phyloP scores from a whole-genome alignment of 1,140 invertebrate genomes.

The Pristionchus pacificus region DNA sequence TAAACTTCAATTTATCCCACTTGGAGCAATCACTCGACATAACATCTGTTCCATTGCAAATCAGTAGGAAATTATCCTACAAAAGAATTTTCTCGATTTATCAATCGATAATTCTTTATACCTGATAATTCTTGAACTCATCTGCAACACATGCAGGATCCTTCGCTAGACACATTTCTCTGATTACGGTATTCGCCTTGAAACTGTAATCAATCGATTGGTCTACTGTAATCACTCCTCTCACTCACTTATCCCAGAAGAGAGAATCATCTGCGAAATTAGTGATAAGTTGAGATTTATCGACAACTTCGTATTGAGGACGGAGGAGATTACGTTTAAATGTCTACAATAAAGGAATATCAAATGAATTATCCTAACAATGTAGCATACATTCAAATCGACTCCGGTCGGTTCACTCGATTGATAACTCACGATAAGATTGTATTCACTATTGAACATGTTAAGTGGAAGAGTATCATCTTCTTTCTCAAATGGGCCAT shows the following conservation, averaged over 20 bases:
- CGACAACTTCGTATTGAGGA: neutral
- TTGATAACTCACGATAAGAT: neutral
- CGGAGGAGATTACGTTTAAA: neutral
- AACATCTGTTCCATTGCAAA: conserved; percentile 9
- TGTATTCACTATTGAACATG: neutral
- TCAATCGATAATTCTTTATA: neutral
- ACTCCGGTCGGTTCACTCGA: neutral
- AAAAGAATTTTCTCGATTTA: neutral
- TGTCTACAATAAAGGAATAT: neutral
- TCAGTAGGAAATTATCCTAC: conserved; percentile 11
- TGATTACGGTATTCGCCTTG: neutral
- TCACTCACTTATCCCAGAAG: neutral
- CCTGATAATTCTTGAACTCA: neutral
- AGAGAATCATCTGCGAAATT: neutral
- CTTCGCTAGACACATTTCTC: neutral
- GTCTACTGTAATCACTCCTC: neutral
- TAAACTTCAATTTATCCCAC: conserved; percentile 1
- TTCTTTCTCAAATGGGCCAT: neutral
- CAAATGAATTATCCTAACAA: too few species aligned
- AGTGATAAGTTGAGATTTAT: neutral
- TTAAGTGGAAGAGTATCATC: neutral
- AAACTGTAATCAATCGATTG: neutral
- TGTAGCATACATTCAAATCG: neutral
- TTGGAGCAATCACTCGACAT: conserved; percentile 12
- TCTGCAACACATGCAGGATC: neutral